Percentiles rank a stretch among this genome's conserved stretches.
These are phyloP conservation scores for Tinamus major DNA, from an alignment of 2,797 vertebrate genomes.

Conservation along the genomic window DNA sequence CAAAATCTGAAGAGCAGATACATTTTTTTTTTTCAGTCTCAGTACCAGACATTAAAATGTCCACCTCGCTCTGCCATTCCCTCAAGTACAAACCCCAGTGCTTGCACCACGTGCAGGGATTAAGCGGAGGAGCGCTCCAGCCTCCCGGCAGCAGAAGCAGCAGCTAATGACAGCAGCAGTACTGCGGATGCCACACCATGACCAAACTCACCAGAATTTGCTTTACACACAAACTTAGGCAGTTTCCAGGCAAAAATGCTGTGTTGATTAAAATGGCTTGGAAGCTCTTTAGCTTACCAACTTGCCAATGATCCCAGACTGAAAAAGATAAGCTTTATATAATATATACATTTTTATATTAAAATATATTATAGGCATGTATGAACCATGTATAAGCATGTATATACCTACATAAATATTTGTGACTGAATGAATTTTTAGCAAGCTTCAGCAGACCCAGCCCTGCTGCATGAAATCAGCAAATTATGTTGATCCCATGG, in stretches of 20 bases:
- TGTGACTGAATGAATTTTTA: not conserved
- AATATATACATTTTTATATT: not conserved
- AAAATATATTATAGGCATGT: not conserved
- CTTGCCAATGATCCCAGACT: not conserved
- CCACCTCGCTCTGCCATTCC: not conserved
- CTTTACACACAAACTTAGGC: not conserved
- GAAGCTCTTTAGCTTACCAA: not conserved
- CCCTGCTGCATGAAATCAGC: not conserved
- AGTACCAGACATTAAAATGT: not conserved
- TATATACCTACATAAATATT: not conserved
- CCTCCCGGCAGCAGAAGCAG: not conserved
- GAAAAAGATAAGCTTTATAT: not conserved
- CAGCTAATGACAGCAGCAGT: not conserved
- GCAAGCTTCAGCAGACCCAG: not conserved
- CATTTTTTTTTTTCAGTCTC: not conserved
- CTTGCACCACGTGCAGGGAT: accelerated
- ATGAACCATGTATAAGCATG: not conserved
- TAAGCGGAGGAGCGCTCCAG: not conserved
- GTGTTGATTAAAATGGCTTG: not conserved
- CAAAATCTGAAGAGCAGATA: not conserved
- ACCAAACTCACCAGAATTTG: not conserved
- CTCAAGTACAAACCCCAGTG: not conserved
- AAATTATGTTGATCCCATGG: not conserved
- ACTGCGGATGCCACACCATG: not conserved
- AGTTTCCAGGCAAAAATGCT: not conserved